A percentile compares a stretch with the other conserved stretches of the same genome.
Evolutionary conservation across 2,113 vertebrate species (phyloP).

Genomic region (Ivindomyrus marchei): DNA sequence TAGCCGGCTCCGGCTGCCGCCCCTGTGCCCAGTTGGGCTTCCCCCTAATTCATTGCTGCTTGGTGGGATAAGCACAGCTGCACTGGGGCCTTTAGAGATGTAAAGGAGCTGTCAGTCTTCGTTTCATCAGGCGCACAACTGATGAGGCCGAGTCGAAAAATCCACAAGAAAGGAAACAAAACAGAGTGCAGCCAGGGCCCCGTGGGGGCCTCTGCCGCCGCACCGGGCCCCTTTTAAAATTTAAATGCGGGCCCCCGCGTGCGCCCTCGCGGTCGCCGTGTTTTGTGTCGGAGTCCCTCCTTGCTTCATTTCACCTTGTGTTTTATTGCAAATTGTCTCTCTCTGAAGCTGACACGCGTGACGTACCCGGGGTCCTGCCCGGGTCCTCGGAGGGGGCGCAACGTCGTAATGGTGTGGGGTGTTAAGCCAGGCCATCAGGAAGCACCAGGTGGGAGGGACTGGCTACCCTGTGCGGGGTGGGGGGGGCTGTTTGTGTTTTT

Average conservation of each 20-base stretch:
- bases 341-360: constrained; percentile 52
- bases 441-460: neutral
- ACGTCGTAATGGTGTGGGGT: neutral
- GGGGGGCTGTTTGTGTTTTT: neutral
- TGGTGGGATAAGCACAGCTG: constrained; percentile 98
- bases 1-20: constrained; percentile 84
- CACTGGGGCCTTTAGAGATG: constrained; percentile 99
- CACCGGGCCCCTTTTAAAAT: constrained; percentile 74
- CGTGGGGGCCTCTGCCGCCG: constrained; percentile 57
- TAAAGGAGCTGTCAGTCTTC: constrained; percentile 99
- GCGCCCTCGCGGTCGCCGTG: constrained; percentile 46
- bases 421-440: neutral
- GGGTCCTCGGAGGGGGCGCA: constrained; percentile 24
- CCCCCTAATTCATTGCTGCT: constrained; percentile 87
- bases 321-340: constrained; percentile 61
- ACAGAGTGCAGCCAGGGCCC: constrained; percentile 55
- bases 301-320: constrained; percentile 63
- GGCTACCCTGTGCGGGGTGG: neutral
- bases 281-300: constrained; percentile 44
- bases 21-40: constrained; percentile 87
- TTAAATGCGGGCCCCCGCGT: constrained; percentile 57
- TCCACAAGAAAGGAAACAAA: constrained; percentile 65
- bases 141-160: constrained; percentile 95
- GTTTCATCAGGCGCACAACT: constrained; percentile 96
- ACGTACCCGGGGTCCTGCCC: constrained; percentile 50